Evolutionary conservation across 2,113 vertebrate species (phyloP), one percentile per base, ranked within the genome.

Genomic region (Galemys pyrenaicus): DNA sequence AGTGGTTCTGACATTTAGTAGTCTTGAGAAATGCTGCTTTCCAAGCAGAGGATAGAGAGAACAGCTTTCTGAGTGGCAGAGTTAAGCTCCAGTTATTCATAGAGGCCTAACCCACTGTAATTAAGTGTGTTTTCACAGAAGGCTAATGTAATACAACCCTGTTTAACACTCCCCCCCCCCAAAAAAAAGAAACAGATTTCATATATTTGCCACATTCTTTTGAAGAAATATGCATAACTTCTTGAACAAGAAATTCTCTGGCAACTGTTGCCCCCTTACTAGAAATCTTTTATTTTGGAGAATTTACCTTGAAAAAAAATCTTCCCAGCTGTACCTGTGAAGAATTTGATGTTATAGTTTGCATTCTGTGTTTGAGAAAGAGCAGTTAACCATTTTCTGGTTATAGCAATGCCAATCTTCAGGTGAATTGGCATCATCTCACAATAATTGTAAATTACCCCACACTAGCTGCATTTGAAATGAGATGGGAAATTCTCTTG

Each of bases 391-490:
- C 87, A 58, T 96, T 97, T 41, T 95, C 94, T 96, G 88, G 90
- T 97, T 96, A 97, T 92, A 95, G 51, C 86, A 81, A 58, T 24
- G 32, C 20, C 16, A 32, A 37, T 56, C 89, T 28, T 87, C 26
- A 20, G 90, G 87, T 94, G 82, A 92, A 84, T 83, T 65, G 80
- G 87, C 60, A 35, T 73, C 84, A 26, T 79, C 62, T 89, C 87
- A 32, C 68, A 96, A 78, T 95, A 96, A 94, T 19, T 97, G 94
- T 92, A 96, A 94, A 90, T 96, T 91, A 67, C 96, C 74, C 46
- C 58, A 74, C 78, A 84, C 95, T 94, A 67, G 95, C 67, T 95
- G n/a, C 46, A 81, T 74, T 84, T 88, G 83, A 87, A 85, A 86
- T 73, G 41, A 44, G 68, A 94, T 93, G 88, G 51, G 44, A 86